A percentile compares a stretch with the other conserved stretches of the same genome.
These are phyloP conservation scores for Calosoma granatense DNA, from an alignment of 1,140 invertebrate species.

Conservation along the genomic window DNA sequence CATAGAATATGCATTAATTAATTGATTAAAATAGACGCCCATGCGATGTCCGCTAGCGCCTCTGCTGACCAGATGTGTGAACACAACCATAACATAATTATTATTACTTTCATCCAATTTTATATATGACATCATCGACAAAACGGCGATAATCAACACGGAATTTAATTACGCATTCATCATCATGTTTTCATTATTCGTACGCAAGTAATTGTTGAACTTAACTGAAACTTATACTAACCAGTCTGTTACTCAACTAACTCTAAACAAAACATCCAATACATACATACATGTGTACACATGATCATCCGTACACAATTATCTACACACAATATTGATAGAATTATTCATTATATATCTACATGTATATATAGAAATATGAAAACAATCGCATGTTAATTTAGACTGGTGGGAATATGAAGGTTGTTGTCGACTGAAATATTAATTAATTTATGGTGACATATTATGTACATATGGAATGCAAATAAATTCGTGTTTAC, in stretches of 20 bases:
- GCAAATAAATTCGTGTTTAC: no score
- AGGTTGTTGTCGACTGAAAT: no score
- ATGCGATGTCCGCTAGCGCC: not conserved
- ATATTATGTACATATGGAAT: no score
- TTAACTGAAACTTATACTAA: not conserved
- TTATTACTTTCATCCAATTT: conserved; percentile 5
- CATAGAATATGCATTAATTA: conserved; percentile 7
- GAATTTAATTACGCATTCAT: not conserved
- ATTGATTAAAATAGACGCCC: conserved; percentile 5
- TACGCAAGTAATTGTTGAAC: not conserved
- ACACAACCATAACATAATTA: conserved; percentile 4
- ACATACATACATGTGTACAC: no score
- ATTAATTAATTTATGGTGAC: no score
- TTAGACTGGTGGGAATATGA: no score
- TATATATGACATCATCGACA: conserved; percentile 7
- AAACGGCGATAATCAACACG: not conserved
- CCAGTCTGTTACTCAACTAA: conserved; percentile 12
- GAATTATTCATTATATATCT: not conserved
- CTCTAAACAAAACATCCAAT: no score
- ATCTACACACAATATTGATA: not conserved
- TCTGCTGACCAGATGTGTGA: conserved; percentile 1
- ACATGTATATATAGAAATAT: no score
- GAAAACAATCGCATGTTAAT: no score
- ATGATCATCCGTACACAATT: no score
- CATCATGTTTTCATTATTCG: not conserved